phyloP scores from a whole-genome alignment of 2,113 vertebrate species.

The Laticauda laticaudata region DNA sequence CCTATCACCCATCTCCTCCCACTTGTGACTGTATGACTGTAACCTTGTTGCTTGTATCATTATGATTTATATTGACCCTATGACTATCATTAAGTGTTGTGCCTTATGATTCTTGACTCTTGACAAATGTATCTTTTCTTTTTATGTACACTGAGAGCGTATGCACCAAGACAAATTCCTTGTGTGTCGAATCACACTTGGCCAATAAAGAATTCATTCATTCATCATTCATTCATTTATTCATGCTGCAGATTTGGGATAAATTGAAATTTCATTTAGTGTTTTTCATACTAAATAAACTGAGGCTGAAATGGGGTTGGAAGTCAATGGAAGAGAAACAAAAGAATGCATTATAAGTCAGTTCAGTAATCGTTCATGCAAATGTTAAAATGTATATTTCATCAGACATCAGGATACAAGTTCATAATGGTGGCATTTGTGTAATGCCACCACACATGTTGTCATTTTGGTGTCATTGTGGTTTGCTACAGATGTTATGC shows the following conservation, averaged over 20 bases:
- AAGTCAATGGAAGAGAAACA: neutral
- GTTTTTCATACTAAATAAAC: neutral
- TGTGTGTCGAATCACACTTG: too few relatives aligned
- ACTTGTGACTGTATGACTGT: too few relatives aligned
- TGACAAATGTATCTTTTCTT: too few relatives aligned
- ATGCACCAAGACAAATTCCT: too few relatives aligned
- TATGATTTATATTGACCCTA: too few relatives aligned
- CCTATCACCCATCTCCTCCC: too few relatives aligned
- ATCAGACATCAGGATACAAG: neutral
- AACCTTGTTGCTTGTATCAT: too few relatives aligned
- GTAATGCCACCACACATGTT: neutral
- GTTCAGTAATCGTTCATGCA: neutral
- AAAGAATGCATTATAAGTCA: neutral
- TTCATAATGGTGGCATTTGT: neutral
- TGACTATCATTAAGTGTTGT: too few relatives aligned
- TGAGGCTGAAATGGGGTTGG: neutral
- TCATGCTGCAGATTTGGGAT: neutral
- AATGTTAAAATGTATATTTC: neutral
- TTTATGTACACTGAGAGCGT: too few relatives aligned
- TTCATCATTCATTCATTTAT: too few relatives aligned
- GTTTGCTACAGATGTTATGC: neutral
- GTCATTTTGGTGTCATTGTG: neutral
- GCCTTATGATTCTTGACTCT: too few relatives aligned
- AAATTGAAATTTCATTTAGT: neutral
- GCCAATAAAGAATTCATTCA: too few relatives aligned